These are phyloP conservation scores for Stramonita haemastoma DNA, from an alignment of 2,888 invertebrate species.

Conservation along the genomic window DNA sequence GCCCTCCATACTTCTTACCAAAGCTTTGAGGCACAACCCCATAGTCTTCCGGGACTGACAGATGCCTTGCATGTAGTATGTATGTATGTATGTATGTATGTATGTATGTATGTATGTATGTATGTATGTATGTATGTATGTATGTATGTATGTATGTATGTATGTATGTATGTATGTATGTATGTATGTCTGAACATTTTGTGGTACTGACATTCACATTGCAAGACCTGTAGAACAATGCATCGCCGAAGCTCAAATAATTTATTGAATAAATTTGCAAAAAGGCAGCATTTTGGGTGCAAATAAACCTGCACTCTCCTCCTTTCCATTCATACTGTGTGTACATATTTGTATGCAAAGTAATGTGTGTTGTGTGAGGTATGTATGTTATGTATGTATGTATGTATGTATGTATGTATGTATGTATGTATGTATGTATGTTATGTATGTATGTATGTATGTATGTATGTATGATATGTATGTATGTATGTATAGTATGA, in stretches of 20 bases:
- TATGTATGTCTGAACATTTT: background rate
- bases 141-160: background rate
- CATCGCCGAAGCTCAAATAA: slow-evolving; percentile 7
- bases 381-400: background rate
- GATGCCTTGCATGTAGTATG: no score
- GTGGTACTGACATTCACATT: background rate
- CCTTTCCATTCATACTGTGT: slow-evolving; percentile 18
- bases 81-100: slow-evolving; percentile 28
- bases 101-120: slow-evolving; percentile 22
- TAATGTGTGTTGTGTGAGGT: background rate
- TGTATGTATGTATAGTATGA: no score
- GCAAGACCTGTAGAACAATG: background rate
- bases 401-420: background rate
- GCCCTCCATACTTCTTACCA: no score
- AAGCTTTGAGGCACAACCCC: no score
- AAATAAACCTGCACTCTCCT: background rate
- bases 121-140: slow-evolving; percentile 19
- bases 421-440: slow-evolving; percentile 19
- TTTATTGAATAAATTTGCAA: slow-evolving; percentile 24
- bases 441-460: slow-evolving; percentile 14
- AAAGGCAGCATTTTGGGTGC: slow-evolving; percentile 36
- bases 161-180: slow-evolving; percentile 11
- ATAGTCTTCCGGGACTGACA: no score
- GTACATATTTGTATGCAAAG: background rate
- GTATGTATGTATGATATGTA: no score